phyloP scores from a whole-genome alignment of 2,113 vertebrate species.

The Callospermophilus lateralis region DNA sequence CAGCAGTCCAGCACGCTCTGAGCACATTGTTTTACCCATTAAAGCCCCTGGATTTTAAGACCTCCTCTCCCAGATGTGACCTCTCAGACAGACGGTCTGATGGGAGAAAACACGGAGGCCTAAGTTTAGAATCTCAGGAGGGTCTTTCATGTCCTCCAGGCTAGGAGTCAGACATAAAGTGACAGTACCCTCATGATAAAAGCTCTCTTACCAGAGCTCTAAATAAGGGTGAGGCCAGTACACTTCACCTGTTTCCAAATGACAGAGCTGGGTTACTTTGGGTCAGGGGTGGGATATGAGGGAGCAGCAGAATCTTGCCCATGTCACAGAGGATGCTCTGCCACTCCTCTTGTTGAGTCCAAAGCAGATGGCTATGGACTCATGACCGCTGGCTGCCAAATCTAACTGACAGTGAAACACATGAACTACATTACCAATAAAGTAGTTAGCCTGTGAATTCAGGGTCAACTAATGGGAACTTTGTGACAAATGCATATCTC shows the following conservation, averaged over 20 bases:
- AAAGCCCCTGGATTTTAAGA: background rate
- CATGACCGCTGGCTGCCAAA: conserved; percentile 42
- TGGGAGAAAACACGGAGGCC: background rate
- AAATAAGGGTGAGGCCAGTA: background rate
- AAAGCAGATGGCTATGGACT: conserved; percentile 47
- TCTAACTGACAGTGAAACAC: conserved; percentile 63
- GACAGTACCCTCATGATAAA: background rate
- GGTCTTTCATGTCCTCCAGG: background rate
- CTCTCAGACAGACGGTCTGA: background rate
- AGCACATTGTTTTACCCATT: background rate
- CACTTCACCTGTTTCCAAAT: background rate
- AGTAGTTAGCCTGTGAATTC: conserved; percentile 54
- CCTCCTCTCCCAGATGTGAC: background rate
- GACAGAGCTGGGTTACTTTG: background rate
- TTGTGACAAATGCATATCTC: background rate
- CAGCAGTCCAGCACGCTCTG: background rate
- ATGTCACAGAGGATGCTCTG: background rate
- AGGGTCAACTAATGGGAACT: conserved; percentile 21
- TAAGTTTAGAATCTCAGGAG: background rate
- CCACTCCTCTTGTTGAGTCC: background rate
- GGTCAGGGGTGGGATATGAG: rapidly evolving
- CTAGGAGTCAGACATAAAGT: background rate
- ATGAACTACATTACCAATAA: conserved; percentile 55
- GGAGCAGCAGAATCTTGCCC: background rate
- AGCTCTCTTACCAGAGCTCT: background rate